phyloP scores from a whole-genome alignment of 2,888 invertebrate genomes.

The Junonia oenone region DNA sequence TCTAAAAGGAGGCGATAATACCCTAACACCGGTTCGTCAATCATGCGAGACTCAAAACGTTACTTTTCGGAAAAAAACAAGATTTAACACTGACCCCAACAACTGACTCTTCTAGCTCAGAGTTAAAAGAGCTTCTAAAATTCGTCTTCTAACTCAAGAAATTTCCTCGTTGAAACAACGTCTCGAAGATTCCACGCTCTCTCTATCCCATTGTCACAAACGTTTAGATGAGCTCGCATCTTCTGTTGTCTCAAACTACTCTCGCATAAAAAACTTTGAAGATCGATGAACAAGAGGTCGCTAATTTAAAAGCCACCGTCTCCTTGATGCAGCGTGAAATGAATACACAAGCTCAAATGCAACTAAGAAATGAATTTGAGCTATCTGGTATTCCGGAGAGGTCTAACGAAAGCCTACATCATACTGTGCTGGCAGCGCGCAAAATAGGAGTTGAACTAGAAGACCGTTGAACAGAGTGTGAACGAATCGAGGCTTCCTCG shows the following conservation, averaged over 20 bases:
- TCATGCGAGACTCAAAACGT: not conserved
- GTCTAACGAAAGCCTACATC: conserved; percentile 26
- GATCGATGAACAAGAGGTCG: not conserved
- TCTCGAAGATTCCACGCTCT: not conserved
- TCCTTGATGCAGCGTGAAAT: conserved; percentile 7
- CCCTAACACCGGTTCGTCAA: not conserved
- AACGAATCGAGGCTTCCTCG: conserved; percentile 13
- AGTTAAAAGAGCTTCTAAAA: not conserved
- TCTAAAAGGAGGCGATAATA: not conserved
- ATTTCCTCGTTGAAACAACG: not conserved
- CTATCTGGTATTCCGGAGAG: conserved; percentile 26
- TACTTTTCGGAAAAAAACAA: not conserved
- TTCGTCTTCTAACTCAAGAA: not conserved
- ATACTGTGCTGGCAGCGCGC: conserved; percentile 17
- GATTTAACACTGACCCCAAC: not conserved
- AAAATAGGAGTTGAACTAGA: conserved; percentile 26
- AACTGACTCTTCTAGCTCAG: too few species aligned
- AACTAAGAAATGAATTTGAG: conserved; percentile 28
- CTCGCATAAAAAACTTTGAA: not conserved
- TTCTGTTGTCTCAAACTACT: not conserved
- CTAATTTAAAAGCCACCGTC: not conserved
- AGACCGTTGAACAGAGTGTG: conserved; percentile 1
- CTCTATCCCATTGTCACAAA: not conserved
- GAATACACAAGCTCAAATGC: conserved; percentile 21
- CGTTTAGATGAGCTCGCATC: not conserved